These are phyloP conservation scores for Brachionus rotundiformis DNA, from an alignment of 1,140 invertebrate species.

Conservation along the genomic window DNA sequence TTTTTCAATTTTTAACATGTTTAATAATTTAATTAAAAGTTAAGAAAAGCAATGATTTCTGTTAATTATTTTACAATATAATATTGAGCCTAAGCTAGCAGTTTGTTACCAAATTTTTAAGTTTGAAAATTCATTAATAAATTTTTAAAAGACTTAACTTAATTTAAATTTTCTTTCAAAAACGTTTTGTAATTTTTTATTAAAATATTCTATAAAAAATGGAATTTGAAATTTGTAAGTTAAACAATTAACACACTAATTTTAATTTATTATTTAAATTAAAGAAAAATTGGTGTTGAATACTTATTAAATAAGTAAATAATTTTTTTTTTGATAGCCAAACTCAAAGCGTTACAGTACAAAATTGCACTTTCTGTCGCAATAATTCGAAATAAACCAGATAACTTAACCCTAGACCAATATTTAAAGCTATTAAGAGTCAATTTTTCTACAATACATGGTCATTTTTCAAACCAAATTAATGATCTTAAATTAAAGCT, in stretches of 20 bases:
- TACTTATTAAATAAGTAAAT: neutral
- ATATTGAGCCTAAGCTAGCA: too few species aligned
- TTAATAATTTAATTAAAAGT: neutral
- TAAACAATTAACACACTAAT: neutral
- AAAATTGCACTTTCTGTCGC: constrained; percentile 26
- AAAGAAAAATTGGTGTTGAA: neutral
- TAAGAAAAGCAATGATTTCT: too few species aligned
- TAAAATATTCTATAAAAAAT: constrained; percentile 30
- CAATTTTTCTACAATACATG: neutral
- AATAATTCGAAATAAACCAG: constrained; percentile 32
- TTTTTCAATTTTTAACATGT: too few species aligned
- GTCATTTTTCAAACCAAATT: neutral
- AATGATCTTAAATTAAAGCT: neutral
- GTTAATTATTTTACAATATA: too few species aligned
- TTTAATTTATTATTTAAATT: neutral
- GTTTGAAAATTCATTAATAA: too few species aligned
- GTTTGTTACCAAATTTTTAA: neutral
- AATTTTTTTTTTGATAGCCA: neutral
- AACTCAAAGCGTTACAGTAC: constrained; percentile 17
- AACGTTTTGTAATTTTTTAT: neutral
- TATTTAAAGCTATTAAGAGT: constrained; percentile 21
- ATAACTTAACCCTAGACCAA: constrained; percentile 12
- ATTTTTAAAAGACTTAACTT: neutral
- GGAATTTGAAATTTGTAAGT: constrained; percentile 50
- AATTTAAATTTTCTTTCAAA: neutral